Conservation (phyloP, 2,113 vertebrate species). For the Hemiprocne comata region DNA sequence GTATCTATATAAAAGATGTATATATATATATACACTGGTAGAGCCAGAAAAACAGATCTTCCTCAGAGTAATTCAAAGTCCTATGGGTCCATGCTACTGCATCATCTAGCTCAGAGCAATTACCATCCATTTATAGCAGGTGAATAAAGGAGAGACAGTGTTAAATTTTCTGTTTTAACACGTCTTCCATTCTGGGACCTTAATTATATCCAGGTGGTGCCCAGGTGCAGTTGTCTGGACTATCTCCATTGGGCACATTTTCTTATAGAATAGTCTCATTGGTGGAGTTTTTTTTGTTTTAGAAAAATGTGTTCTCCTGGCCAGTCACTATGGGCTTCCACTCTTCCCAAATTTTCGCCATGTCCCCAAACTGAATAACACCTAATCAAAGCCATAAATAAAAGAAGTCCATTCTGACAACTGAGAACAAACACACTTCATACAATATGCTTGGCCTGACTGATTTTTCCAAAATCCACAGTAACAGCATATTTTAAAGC, state of each 20-base stretch:
- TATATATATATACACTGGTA: background rate
- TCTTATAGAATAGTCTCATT: constrained; percentile 25
- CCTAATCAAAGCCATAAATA: constrained; percentile 38
- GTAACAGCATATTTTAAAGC: background rate
- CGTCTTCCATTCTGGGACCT: constrained; percentile 57
- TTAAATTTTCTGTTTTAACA: constrained; percentile 65
- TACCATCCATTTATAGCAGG: background rate
- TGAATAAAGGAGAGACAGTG: constrained; percentile 45
- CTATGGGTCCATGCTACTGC: background rate
- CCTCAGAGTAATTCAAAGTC: background rate
- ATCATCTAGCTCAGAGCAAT: background rate
- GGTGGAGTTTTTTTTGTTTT: constrained; percentile 25
- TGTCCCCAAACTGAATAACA: constrained; percentile 43
- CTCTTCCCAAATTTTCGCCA: constrained; percentile 44
- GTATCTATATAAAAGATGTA: no score
- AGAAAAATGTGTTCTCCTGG: constrained; percentile 65
- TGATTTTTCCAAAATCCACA: background rate
- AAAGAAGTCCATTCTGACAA: constrained; percentile 18
- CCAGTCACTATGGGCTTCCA: constrained; percentile 59
- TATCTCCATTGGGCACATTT: constrained; percentile 69
- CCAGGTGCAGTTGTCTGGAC: constrained; percentile 66
- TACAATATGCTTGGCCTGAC: background rate
- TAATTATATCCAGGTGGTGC: constrained; percentile 77
- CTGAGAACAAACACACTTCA: background rate
- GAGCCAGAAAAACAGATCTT: background rate